phyloP scores from a whole-genome alignment of 2,113 vertebrate species.

The Edolisoma coerulescens region DNA sequence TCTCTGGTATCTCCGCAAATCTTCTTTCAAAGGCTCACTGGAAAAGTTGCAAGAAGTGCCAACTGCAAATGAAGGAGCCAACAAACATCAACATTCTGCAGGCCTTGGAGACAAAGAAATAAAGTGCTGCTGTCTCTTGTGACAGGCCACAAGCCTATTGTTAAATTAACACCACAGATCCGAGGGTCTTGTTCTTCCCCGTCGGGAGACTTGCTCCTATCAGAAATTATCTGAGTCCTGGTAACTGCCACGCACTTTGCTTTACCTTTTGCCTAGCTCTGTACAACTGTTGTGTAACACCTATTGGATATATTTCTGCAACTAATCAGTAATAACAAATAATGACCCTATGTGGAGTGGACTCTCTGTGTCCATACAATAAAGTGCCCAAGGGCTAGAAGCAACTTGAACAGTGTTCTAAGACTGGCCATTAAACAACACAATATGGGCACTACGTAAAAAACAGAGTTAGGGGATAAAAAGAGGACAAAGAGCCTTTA shows the following conservation, averaged over 20 bases:
- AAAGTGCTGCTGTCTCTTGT: neutral
- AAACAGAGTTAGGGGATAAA: neutral
- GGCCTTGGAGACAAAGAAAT: neutral
- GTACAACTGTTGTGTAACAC: neutral
- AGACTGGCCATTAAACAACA: neutral
- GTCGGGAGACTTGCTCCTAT: neutral
- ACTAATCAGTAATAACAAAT: neutral
- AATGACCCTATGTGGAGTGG: neutral
- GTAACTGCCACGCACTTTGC: neutral
- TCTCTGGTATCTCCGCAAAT: neutral
- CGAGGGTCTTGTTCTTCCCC: neutral
- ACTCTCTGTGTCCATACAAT: neutral
- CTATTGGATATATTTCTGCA: neutral
- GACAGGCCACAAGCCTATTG: neutral
- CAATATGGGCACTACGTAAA: rapidly evolving
- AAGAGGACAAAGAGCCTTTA: neutral
- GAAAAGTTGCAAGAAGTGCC: neutral
- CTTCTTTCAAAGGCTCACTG: neutral
- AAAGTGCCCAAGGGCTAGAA: neutral
- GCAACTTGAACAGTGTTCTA: neutral
- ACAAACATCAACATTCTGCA: neutral
- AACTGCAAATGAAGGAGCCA: neutral
- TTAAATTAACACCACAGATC: neutral
- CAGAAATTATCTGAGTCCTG: neutral
- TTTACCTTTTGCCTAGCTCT: neutral